Conservation (phyloP, 2,113 vertebrate genomes). For the Hippotragus niger region DNA sequence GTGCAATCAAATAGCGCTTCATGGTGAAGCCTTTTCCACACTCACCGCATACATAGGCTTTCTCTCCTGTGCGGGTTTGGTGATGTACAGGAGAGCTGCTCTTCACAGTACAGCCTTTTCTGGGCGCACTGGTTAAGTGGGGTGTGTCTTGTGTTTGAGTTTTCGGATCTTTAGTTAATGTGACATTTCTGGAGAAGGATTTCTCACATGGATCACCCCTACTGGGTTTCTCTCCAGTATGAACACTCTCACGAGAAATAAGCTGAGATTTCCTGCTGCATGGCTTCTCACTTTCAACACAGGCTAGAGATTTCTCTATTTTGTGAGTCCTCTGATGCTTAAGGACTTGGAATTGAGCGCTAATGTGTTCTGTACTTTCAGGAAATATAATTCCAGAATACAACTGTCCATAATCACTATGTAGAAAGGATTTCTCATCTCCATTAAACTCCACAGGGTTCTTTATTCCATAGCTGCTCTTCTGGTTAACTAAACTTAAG, state of each 20-base stretch:
- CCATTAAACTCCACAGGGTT: not conserved
- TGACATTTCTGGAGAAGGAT: not conserved
- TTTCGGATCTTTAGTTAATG: not conserved
- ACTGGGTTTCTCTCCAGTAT: not conserved
- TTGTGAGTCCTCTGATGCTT: not conserved
- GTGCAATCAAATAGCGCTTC: constrained; percentile 46
- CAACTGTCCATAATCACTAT: not conserved
- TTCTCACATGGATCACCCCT: not conserved
- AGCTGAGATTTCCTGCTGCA: not conserved
- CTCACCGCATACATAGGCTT: not conserved
- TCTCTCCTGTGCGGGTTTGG: not conserved
- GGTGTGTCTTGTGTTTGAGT: not conserved
- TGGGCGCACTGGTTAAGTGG: not conserved
- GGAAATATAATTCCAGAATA: not conserved
- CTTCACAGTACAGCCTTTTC: not conserved
- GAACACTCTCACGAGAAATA: not conserved
- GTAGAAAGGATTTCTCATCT: not conserved
- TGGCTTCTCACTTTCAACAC: not conserved
- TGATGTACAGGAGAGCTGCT: not conserved
- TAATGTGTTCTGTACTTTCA: not conserved
- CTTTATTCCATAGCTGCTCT: not conserved
- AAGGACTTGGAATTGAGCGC: not conserved
- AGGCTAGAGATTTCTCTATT: not conserved
- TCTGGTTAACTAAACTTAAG: constrained; percentile 5
- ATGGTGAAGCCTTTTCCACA: constrained; percentile 40